These are phyloP conservation scores for Aldrovandia affinis DNA, from an alignment of 2,797 vertebrate genomes.

Conservation along the genomic window DNA sequence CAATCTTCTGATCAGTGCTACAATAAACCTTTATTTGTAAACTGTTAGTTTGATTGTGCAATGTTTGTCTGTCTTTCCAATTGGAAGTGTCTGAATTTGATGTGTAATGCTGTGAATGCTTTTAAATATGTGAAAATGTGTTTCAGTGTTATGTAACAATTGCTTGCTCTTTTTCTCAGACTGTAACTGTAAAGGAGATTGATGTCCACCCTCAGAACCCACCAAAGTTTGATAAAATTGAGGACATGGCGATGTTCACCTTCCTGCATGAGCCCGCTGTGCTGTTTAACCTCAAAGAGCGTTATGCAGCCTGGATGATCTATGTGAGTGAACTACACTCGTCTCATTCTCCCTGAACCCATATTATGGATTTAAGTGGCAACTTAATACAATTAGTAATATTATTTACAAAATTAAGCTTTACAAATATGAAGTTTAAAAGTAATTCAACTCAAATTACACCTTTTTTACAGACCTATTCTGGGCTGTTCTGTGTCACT, in stretches of 20 bases:
- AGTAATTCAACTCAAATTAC: no score
- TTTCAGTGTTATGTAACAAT: no score
- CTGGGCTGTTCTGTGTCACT: conserved; percentile 83
- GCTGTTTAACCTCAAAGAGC: conserved; percentile 79
- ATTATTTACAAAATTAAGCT: background rate
- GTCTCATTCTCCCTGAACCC: background rate
- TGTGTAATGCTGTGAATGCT: no score
- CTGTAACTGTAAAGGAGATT: conserved; percentile 67
- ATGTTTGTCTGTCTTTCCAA: no score
- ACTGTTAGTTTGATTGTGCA: no score
- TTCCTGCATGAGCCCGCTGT: conserved; percentile 82
- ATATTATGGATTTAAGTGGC: no score
- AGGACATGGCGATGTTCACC: conserved; percentile 89
- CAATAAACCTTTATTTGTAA: no score
- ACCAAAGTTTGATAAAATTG: conserved; percentile 82
- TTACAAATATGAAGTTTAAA: background rate
- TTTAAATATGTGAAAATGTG: no score
- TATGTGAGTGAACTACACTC: conserved; percentile 62
- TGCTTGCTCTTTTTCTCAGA: conserved; percentile 63
- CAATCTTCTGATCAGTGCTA: no score
- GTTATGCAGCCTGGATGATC: conserved; percentile 80
- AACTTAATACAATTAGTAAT: no score
- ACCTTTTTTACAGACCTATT: conserved; percentile 74
- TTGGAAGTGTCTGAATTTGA: no score
- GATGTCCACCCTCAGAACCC: conserved; percentile 75